Conservation (phyloP, 2,797 vertebrate species). For the Bradypus variegatus region DNA sequence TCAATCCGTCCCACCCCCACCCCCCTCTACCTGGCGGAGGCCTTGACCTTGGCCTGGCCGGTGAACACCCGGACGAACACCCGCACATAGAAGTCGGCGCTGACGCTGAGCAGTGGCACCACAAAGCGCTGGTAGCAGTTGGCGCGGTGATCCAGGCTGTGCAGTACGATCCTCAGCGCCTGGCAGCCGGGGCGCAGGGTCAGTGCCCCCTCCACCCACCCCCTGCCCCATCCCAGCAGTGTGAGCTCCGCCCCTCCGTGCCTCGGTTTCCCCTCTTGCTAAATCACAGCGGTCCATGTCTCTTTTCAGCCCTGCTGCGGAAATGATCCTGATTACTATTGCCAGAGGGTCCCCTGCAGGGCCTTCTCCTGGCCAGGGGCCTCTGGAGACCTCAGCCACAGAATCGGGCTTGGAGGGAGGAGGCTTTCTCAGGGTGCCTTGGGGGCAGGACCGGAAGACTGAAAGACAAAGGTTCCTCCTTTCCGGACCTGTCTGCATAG, state of each 20-base stretch:
- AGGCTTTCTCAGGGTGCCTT: background rate
- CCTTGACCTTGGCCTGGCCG: conserved; percentile 87
- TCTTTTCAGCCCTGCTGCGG: background rate
- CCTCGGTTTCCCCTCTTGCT: background rate
- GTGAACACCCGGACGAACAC: conserved; percentile 88
- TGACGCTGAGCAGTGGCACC: conserved; percentile 83
- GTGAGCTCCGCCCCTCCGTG: background rate
- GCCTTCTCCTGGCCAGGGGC: too few species aligned
- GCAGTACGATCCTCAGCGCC: conserved; percentile 90
- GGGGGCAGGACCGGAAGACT: background rate
- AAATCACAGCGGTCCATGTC: background rate
- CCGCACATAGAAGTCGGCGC: conserved; percentile 90
- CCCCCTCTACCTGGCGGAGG: conserved; percentile 83
- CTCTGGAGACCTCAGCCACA: background rate
- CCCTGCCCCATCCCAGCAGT: background rate
- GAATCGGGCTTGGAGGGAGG: background rate
- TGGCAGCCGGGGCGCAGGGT: conserved; percentile 29
- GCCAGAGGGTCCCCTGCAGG: too few species aligned
- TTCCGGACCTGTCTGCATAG: background rate
- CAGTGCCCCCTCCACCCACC: background rate
- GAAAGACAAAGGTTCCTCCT: background rate
- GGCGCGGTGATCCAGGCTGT: conserved; percentile 85
- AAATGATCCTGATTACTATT: too few species aligned
- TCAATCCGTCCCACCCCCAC: background rate
- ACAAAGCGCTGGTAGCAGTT: conserved; percentile 91